phyloP scores from a whole-genome alignment of 2,888 invertebrate species.

The Eilema griseolum region DNA sequence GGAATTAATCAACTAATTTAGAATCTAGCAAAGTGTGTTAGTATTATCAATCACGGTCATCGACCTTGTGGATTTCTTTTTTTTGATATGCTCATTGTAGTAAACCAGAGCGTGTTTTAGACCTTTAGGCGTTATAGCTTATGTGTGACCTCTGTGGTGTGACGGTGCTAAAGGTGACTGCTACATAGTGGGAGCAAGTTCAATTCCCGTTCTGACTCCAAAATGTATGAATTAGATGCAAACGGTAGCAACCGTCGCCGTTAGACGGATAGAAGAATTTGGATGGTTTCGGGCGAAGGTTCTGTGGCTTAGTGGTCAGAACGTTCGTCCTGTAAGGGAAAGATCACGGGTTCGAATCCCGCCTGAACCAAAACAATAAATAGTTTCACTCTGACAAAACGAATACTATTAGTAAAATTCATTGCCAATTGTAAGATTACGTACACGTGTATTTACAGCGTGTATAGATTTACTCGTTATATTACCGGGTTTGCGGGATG shows the following conservation, averaged over 20 bases:
- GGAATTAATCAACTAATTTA: neutral
- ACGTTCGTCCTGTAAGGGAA: no score
- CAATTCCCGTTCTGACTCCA: no score
- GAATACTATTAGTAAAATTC: neutral
- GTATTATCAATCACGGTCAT: conserved; percentile 51
- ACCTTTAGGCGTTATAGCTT: neutral
- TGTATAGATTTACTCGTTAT: neutral
- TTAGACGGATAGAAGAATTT: no score
- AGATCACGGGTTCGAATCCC: no score
- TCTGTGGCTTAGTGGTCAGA: no score
- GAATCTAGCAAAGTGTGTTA: conserved; percentile 1
- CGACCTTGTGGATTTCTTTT: conserved; percentile 46
- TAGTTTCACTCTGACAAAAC: neutral
- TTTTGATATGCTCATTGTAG: conserved; percentile 34
- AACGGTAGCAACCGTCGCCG: no score
- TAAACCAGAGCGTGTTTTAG: neutral
- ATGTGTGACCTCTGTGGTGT: no score
- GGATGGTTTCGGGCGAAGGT: no score
- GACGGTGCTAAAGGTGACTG: no score
- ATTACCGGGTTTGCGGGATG: conserved; percentile 67
- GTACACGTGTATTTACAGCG: neutral
- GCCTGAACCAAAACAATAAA: conserved; percentile 1
- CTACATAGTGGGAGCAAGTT: no score
- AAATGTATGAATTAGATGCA: no score
- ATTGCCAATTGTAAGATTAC: neutral